A percentile compares a stretch with the other conserved stretches of the same genome.
phyloP scores from a whole-genome alignment of 2,797 vertebrate species.

The Melanotaenia parkinsoni region DNA sequence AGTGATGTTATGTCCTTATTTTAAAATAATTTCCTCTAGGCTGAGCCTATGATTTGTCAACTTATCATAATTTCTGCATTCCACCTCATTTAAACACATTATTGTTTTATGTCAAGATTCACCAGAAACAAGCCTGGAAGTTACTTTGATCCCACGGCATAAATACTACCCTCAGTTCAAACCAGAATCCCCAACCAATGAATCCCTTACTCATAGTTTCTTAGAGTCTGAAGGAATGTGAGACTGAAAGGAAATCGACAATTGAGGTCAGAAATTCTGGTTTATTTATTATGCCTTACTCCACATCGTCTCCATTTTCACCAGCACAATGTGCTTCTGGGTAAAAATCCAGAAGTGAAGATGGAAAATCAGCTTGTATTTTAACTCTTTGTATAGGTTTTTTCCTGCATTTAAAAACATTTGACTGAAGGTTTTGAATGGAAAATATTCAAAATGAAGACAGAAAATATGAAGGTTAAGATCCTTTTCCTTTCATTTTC shows the following conservation, averaged over 20 bases:
- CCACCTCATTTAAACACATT: slow-evolving; percentile 34
- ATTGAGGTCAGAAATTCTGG: slow-evolving; percentile 44
- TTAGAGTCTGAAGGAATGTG: slow-evolving; percentile 53
- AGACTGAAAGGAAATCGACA: slow-evolving; percentile 40
- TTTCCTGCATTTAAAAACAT: not conserved
- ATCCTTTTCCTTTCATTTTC: not conserved
- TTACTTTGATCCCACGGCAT: slow-evolving; percentile 36
- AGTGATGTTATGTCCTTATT: slow-evolving; percentile 15
- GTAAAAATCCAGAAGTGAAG: slow-evolving; percentile 29
- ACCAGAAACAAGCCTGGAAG: slow-evolving; percentile 34
- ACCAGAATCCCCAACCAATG: slow-evolving; percentile 41
- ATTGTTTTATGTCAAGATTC: slow-evolving; percentile 20
- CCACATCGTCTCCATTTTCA: slow-evolving; percentile 25
- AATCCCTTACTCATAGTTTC: slow-evolving; percentile 42
- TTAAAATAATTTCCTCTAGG: slow-evolving; percentile 11
- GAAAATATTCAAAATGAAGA: not conserved
- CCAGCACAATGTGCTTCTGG: slow-evolving; percentile 33
- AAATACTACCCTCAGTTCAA: slow-evolving; percentile 26
- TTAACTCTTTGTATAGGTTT: slow-evolving; percentile 14
- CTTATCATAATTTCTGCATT: slow-evolving; percentile 12
- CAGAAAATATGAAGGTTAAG: not conserved
- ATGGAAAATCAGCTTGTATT: slow-evolving; percentile 20
- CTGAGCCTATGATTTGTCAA: slow-evolving; percentile 15
- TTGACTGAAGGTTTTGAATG: slow-evolving; percentile 1
- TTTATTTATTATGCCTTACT: slow-evolving; percentile 34